These are phyloP conservation scores for Ophioderma brevispina DNA, from an alignment of 35 echinoderm and acorn worm species.

Conservation along the genomic window DNA sequence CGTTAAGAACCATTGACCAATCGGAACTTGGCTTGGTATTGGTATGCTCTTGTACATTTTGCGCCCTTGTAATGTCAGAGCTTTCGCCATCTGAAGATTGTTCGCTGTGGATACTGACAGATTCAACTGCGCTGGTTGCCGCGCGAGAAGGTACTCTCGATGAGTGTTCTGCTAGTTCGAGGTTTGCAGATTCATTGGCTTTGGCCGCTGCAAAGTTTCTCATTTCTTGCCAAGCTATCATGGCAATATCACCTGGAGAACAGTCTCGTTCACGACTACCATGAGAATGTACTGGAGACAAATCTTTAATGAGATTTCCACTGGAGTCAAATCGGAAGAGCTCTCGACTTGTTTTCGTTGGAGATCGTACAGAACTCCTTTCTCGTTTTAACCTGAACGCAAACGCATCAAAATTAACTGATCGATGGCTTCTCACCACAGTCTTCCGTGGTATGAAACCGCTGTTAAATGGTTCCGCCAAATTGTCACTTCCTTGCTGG, in stretches of 20 bases:
- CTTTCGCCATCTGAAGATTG: neutral
- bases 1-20: neutral
- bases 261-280: neutral
- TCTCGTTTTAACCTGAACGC: constrained; percentile 44
- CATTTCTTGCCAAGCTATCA: neutral
- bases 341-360: neutral
- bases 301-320: neutral
- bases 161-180: neutral
- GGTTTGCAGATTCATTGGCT: neutral
- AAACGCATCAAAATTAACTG: constrained; percentile 46
- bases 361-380: neutral
- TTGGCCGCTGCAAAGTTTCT: neutral
- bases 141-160: neutral
- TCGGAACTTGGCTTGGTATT: neutral
- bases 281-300: neutral
- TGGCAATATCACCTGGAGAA: neutral
- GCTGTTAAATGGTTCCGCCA: neutral
- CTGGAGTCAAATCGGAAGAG: neutral
- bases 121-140: neutral
- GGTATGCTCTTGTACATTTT: neutral
- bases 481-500: neutral
- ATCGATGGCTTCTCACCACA: neutral
- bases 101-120: neutral
- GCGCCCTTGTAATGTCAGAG: neutral
- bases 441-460: neutral